Evolutionary conservation across 1,140 invertebrate species (phyloP).

Genomic region (Trichonephila clavipes): DNA sequence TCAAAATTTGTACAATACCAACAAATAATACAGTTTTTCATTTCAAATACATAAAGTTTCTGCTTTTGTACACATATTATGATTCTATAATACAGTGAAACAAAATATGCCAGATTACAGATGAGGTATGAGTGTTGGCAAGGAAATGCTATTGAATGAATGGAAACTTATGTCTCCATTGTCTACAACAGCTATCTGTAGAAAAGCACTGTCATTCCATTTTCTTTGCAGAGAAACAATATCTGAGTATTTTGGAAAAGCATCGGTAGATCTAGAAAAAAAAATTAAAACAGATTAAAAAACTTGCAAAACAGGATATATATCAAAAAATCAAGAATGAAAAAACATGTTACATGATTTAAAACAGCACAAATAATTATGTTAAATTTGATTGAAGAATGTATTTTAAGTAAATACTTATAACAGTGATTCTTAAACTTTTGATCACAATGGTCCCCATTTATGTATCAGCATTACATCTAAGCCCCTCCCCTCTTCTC

Average conservation of each 20-base stretch:
- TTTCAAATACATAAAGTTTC: too few species aligned
- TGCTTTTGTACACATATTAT: neutral
- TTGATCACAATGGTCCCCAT: too few species aligned
- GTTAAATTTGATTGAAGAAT: too few species aligned
- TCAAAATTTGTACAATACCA: too few species aligned
- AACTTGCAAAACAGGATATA: neutral
- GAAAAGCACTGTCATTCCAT: conserved; percentile 78
- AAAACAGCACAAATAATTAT: too few species aligned
- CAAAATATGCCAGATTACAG: neutral
- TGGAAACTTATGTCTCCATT: conserved; percentile 80
- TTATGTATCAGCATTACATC: too few species aligned
- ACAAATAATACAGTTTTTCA: too few species aligned
- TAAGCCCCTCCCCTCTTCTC: too few species aligned
- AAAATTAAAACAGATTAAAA: neutral
- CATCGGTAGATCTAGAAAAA: conserved; percentile 75
- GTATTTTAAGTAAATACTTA: too few species aligned
- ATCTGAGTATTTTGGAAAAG: conserved; percentile 76
- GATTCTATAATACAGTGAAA: neutral
- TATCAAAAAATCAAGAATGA: neutral
- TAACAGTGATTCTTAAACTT: too few species aligned
- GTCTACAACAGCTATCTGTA: conserved; percentile 80
- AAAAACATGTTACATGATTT: too few species aligned
- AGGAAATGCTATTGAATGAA: conserved; percentile 77
- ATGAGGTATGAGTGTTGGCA: conserved; percentile 68
- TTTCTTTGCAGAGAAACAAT: conserved; percentile 60